Base-by-base conservation (phyloP, 2,888 invertebrate species). In the Ametastegia equiseti region DNA sequence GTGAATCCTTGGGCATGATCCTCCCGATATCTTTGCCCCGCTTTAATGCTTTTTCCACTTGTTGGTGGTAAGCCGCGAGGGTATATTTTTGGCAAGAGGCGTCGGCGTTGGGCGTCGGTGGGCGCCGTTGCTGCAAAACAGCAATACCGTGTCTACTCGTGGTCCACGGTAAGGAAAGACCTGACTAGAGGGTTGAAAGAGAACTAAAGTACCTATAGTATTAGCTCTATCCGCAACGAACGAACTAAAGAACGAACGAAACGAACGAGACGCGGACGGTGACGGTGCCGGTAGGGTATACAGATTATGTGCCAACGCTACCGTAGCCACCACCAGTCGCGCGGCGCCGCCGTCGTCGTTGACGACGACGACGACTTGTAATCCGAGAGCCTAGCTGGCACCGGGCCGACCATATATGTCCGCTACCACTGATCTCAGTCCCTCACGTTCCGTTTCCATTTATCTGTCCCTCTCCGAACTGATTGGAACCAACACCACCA, bases 331-430 rank as follows among this genome's bases (percentile, higher is more conserved):
- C 86, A 88, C 85, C 84, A n/a, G 36, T n/a, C n/a, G n/a, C n/a
- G n/a, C 19, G 27, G 7, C 75, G 19, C 36, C 54, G n/a, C 33
- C 57, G 39, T 2, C 39, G 30, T 23, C 88, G 88, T 88, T 88
- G 90, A 88, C 86, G 88, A 85, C 88, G 88, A 88, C 89, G 90
- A 88, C 86, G 88, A 85, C 84, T 85, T 88, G 91, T 91, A 91
- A 91, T 89, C 88, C 89, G 91, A 91, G 91, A 91, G 90, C 87
- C 87, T 88, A n/a, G n/a, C 86, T 87, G 89, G 85, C 89, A 88
- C 87, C 88, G 89, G 78, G 88, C 91, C 88, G 85, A 90, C 91
- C 91, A 91, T 91, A 91, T 91, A 91, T 91, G 91, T 91, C 91
- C 91, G 90, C 89, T 88, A 86, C 83, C 82, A 84, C 83, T 83